These are phyloP conservation scores for Drosophila robusta DNA, from an alignment of 2,888 invertebrate species.

Conservation along the genomic window DNA sequence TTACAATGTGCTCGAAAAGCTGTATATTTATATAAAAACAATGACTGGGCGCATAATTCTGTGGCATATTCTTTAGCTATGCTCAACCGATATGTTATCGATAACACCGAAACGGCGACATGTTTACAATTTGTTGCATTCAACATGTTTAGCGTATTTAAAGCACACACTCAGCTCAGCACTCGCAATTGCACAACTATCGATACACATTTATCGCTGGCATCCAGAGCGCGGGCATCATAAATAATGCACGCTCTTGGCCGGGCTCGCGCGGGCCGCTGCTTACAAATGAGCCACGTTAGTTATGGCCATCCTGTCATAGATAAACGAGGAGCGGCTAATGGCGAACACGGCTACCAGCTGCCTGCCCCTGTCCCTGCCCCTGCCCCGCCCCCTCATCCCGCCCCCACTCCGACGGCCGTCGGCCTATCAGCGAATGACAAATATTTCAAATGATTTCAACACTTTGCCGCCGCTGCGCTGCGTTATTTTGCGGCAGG, in stretches of 20 bases:
- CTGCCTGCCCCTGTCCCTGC: background rate
- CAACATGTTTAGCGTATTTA: background rate
- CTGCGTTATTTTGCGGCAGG: background rate
- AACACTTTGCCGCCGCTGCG: slow-evolving; percentile 72
- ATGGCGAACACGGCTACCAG: slow-evolving; percentile 26
- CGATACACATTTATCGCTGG: slow-evolving; percentile 54
- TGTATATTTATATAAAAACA: no score
- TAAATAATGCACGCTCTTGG: slow-evolving; percentile 41
- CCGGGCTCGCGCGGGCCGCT: background rate
- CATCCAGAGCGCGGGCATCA: slow-evolving; percentile 24
- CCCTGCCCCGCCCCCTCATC: background rate
- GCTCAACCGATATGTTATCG: slow-evolving; percentile 5
- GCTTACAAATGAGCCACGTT: slow-evolving; percentile 71
- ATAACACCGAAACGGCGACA: background rate
- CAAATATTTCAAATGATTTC: slow-evolving; percentile 82
- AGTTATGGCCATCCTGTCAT: slow-evolving; percentile 67
- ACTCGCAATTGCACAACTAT: slow-evolving; percentile 48
- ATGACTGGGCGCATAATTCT: no score
- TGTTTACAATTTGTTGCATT: slow-evolving; percentile 1
- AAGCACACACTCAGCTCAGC: slow-evolving; percentile 4
- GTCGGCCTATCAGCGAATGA: slow-evolving; percentile 70
- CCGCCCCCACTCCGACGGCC: slow-evolving; percentile 21
- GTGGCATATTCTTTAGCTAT: background rate
- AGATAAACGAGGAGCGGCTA: slow-evolving; percentile 66
- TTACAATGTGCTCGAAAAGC: no score